Percentiles rank a stretch among this genome's conserved stretches.
These are phyloP conservation scores for Sphaeridia pumilis DNA, from an alignment of 2,888 invertebrate genomes.

Conservation along the genomic window DNA sequence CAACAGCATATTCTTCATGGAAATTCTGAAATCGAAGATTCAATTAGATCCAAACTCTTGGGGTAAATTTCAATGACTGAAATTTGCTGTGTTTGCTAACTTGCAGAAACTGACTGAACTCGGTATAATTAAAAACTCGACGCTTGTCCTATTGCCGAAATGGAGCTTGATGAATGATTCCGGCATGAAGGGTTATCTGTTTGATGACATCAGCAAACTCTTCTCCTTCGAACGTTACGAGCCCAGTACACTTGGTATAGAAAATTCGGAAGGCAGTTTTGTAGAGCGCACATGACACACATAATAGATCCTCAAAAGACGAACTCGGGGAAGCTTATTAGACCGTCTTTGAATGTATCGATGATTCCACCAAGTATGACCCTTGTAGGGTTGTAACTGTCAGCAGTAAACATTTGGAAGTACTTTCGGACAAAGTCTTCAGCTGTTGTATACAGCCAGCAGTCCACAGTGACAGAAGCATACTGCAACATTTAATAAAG, in stretches of 20 bases:
- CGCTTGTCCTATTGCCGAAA: conserved; percentile 91
- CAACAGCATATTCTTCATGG: conserved; percentile 96
- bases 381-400: conserved; percentile 67
- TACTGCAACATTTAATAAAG: conserved; percentile 47
- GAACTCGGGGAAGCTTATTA: conserved; percentile 92
- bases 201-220: conserved; percentile 91
- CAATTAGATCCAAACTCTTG: conserved; percentile 1
- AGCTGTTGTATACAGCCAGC: conserved; percentile 82
- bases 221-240: conserved; percentile 56
- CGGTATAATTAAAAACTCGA: conserved; percentile 78
- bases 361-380: conserved; percentile 81
- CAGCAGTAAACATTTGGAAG: conserved; percentile 72
- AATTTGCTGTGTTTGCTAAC: conserved; percentile 41
- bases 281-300: conserved; percentile 94
- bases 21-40: conserved; percentile 55
- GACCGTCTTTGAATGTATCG: conserved; percentile 87
- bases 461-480: conserved; percentile 73
- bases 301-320: conserved; percentile 91
- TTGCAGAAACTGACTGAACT: conserved; percentile 96
- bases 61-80: neutral
- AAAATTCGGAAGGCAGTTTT: conserved; percentile 97
- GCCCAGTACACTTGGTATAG: conserved; percentile 68
- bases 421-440: conserved; percentile 87
- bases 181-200: conserved; percentile 79
- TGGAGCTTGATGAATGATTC: conserved; percentile 90